phyloP scores from a whole-genome alignment of 2,888 invertebrate species.

The Temnothorax unifasciatus region DNA sequence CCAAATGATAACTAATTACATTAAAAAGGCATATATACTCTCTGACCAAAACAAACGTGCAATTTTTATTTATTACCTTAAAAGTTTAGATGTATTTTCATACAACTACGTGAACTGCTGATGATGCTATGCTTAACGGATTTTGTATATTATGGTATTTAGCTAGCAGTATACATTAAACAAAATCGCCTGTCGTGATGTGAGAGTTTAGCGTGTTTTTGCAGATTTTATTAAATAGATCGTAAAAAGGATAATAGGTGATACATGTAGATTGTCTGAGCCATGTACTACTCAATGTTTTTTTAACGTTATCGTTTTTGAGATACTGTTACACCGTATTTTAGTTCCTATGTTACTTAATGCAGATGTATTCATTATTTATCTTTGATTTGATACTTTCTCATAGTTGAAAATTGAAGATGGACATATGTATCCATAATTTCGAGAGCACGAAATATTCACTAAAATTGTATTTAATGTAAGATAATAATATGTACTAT shows the following conservation, averaged over 20 bases:
- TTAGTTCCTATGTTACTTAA: slow-evolving; percentile 67
- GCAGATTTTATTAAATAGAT: slow-evolving; percentile 62
- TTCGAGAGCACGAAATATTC: not conserved
- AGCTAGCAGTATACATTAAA: slow-evolving; percentile 63
- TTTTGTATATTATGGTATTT: slow-evolving; percentile 64
- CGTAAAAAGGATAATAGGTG: slow-evolving; percentile 54
- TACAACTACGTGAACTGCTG: slow-evolving; percentile 64
- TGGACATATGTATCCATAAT: slow-evolving; percentile 11
- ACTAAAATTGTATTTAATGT: slow-evolving; percentile 6
- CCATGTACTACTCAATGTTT: not conserved
- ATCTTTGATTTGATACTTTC: slow-evolving; percentile 48
- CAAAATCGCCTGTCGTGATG: slow-evolving; percentile 62
- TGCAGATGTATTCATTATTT: slow-evolving; percentile 32
- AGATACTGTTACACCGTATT: not conserved
- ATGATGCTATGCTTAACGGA: slow-evolving; percentile 69
- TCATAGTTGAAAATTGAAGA: not conserved
- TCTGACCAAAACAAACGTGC: slow-evolving; percentile 73
- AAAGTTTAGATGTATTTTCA: slow-evolving; percentile 71
- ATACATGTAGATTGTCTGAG: slow-evolving; percentile 54
- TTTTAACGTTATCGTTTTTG: not conserved
- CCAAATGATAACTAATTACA: slow-evolving; percentile 78
- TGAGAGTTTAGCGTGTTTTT: slow-evolving; percentile 59
- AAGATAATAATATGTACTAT: slow-evolving; percentile 23
- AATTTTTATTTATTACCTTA: slow-evolving; percentile 63
- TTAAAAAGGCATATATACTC: slow-evolving; percentile 56